Evolutionary conservation across 2,797 vertebrate genomes (phyloP), one percentile per base, ranked within the genome.

Genomic region (Alca torda): DNA sequence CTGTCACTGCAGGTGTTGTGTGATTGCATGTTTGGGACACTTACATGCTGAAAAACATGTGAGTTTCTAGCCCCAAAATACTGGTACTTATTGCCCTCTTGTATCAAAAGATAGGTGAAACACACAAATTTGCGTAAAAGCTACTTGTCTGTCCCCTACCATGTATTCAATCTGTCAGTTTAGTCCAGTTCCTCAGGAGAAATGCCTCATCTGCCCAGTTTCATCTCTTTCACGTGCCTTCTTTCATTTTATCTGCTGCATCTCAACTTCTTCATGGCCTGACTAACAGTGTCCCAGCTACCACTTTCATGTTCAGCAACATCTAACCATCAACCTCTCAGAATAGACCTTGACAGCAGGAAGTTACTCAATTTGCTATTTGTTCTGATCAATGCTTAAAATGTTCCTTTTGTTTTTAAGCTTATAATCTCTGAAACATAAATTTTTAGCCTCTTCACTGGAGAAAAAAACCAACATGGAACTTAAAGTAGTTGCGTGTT

Each of bases 81-180:
- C 37, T 54, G 48, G 15, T 67, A 51, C 5, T 12, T 68, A 23
- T 2, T 87, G n/a, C 8, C 23, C 7, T 25, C 2, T 23, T 75
- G 7, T 81, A 56, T 48, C 21, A 41, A 23, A 75, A 46, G 25
- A 18, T 28, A 54, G 10, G 35, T 50, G 53, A 95, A 73, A 74
- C n/a, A 10, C 0, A 1, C 15, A 57, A 16, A 20, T 33, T 79
- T 61, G n/a, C 1, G 0, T 45, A 45, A 68, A 81, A 64, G 24
- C 41, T 81, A 2, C 0, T 6, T 45, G 6, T 77, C 33, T 26
- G 59, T 39, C 35, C 28, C 7, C 25, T 69, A 4, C 14, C 2
- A 1, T 84, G 17, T 16, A 10, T 72, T 89, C 30, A 46, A 0
- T 43, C 39, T 90, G 50, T 57, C 35, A 53, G 19, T 16, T 68